phyloP scores from a whole-genome alignment of 1,140 invertebrate species.

The Mycetomoellerius zeteki region DNA sequence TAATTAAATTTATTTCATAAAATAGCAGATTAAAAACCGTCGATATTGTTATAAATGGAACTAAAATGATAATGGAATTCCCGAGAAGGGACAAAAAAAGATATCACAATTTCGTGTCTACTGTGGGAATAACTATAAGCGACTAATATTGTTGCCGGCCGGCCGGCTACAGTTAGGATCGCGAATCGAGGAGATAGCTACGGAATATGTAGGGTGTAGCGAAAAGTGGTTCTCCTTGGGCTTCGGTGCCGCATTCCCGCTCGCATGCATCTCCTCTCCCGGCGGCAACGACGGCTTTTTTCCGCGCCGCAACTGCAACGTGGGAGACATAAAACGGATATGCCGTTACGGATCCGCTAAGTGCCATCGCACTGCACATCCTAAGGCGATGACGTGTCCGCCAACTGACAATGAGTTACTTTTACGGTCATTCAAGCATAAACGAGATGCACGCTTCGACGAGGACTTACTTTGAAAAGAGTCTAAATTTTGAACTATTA shows the following conservation, averaged over 20 bases:
- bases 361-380: slow-evolving; percentile 12
- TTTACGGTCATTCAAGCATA: slow-evolving; percentile 21
- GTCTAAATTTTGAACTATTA: too few species aligned
- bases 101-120: not conserved
- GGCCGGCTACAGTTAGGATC: slow-evolving; percentile 15
- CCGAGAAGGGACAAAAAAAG: not conserved
- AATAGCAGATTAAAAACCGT: not conserved
- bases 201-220: slow-evolving; percentile 78
- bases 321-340: slow-evolving; percentile 40
- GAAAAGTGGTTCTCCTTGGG: slow-evolving; percentile 82
- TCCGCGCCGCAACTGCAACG: slow-evolving; percentile 45
- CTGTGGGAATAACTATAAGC: not conserved
- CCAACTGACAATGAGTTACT: not conserved
- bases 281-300: slow-evolving; percentile 39
- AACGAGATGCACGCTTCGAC: not conserved
- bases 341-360: slow-evolving; percentile 50
- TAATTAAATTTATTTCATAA: not conserved
- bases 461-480: not conserved
- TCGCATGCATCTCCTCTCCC: slow-evolving; percentile 77
- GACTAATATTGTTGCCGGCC: slow-evolving; percentile 29
- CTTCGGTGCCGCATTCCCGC: slow-evolving; percentile 81
- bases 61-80: not conserved
- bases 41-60: not conserved
- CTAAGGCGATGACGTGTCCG: slow-evolving; percentile 23
- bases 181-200: slow-evolving; percentile 58